Conservation (phyloP, 2,888 invertebrate species). For the Sclerodermus sp. region DNA sequence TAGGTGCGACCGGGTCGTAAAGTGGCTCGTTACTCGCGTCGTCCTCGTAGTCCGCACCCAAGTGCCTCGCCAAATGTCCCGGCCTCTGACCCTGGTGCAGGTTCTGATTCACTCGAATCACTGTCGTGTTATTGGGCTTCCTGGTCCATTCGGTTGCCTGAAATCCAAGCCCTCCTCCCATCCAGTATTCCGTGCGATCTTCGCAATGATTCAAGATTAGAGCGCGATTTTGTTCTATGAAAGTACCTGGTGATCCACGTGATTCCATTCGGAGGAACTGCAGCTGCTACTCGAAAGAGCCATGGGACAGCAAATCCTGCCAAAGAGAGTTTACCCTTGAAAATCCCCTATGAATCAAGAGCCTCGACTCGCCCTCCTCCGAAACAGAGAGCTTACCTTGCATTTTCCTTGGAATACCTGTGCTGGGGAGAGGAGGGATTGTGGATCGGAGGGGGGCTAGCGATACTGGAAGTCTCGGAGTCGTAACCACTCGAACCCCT, state of each 20-base stretch:
- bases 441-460: slow-evolving; percentile 40
- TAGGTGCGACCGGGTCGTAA: slow-evolving; percentile 53
- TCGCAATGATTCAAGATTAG: no score
- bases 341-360: no score
- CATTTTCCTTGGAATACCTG: slow-evolving; percentile 37
- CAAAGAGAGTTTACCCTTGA: slow-evolving; percentile 19
- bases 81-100: slow-evolving; percentile 33
- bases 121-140: slow-evolving; percentile 53
- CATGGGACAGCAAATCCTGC: slow-evolving; percentile 49
- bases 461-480: slow-evolving; percentile 47
- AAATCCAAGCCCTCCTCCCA: background rate
- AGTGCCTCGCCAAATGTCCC: slow-evolving; percentile 14
- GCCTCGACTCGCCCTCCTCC: no score
- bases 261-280: slow-evolving; percentile 50
- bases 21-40: slow-evolving; percentile 48
- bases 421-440: slow-evolving; percentile 36
- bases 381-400: slow-evolving; percentile 32
- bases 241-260: slow-evolving; percentile 41
- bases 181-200: no score
- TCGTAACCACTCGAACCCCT: slow-evolving; percentile 53
- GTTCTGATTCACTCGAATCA: slow-evolving; percentile 53
- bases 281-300: slow-evolving; percentile 49
- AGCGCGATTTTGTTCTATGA: no score
- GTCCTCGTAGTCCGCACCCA: slow-evolving; percentile 35
- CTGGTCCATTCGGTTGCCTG: slow-evolving; percentile 42